phyloP scores from a whole-genome alignment of 1,140 invertebrate genomes.

The Sitobion miscanthi region DNA sequence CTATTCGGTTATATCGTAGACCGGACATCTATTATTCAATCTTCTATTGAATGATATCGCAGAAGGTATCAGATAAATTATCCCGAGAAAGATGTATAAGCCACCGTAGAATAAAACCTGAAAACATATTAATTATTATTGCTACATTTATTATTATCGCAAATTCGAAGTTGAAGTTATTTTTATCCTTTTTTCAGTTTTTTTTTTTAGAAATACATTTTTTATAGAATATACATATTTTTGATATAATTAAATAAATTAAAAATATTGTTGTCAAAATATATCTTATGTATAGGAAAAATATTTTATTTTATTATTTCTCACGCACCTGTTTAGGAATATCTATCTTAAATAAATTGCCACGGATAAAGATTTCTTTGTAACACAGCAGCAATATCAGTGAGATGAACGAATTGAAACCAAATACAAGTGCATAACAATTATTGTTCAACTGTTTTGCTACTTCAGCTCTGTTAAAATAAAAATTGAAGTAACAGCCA shows the following conservation, averaged over 20 bases:
- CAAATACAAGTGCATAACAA: conserved; percentile 33
- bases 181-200: neutral
- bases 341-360: neutral
- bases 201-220: neutral
- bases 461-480: conserved; percentile 32
- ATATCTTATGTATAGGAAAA: too few relatives aligned
- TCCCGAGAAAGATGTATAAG: neutral
- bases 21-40: conserved; percentile 16
- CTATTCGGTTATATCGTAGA: conserved; percentile 32
- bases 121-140: neutral
- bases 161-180: neutral
- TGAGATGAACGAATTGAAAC: conserved; percentile 27
- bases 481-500: neutral
- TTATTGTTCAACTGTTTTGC: conserved; percentile 44
- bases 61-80: conserved; percentile 24
- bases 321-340: conserved; percentile 23
- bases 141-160: neutral
- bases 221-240: neutral
- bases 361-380: neutral
- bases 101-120: conserved; percentile 29
- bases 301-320: neutral
- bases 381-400: conserved; percentile 1
- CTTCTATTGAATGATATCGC: conserved; percentile 26
- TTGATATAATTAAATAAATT: neutral
- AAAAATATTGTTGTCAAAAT: too few relatives aligned